Evolutionary conservation across 92 coral and sea anemone genomes (phyloP).

Genomic region (Porites evermanni): DNA sequence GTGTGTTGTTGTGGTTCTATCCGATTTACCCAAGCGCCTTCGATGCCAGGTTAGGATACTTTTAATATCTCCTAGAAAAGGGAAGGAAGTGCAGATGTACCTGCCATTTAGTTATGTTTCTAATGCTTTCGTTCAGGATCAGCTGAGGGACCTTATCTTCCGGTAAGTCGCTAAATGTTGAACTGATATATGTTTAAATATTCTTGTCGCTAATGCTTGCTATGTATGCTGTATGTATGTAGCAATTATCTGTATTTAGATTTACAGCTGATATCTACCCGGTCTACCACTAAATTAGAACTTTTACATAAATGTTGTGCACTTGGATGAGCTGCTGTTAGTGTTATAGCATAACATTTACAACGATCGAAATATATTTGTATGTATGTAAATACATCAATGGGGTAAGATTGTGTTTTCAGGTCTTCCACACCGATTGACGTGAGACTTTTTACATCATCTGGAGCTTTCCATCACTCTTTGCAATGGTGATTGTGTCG

Average conservation of each 20-base stretch:
- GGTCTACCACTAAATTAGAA: background rate
- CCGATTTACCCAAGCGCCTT: background rate
- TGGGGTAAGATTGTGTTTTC: background rate
- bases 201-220: background rate
- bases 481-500: constrained; percentile 48
- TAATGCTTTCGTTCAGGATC: background rate
- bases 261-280: no score
- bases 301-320: background rate
- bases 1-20: constrained; percentile 10
- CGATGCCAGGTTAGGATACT: background rate
- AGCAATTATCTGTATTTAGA: no score
- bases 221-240: no score
- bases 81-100: background rate
- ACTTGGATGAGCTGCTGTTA: background rate
- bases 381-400: background rate
- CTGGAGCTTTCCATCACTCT: background rate
- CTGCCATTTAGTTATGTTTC: background rate
- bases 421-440: background rate
- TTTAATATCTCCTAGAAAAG: background rate
- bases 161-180: constrained; percentile 6
- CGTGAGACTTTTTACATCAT: background rate
- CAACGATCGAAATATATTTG: background rate
- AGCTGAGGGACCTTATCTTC: background rate
- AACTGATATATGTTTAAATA: constrained; percentile 26
- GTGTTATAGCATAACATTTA: background rate